Evolutionary conservation across 1,140 invertebrate species (phyloP), one percentile per base, ranked within the genome.

Genomic region (Coenobita brevimanus): DNA sequence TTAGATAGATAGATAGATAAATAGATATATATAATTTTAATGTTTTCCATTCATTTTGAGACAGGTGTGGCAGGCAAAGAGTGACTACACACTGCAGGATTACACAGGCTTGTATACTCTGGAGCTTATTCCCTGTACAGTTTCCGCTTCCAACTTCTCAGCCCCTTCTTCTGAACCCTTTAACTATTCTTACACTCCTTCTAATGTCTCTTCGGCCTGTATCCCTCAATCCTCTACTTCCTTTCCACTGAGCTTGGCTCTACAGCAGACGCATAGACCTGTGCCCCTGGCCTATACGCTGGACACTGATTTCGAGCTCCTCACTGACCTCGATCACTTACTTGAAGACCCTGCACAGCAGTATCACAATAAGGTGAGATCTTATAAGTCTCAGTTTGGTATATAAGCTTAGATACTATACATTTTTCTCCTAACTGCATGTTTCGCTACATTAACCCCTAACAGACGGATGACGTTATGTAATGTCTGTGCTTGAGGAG

Each of bases 221-320:
- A 92, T 91, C 75, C 92, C 92, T 27, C 91, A 92, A 46, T 71
- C 91, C 30, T 92, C 92, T 57, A 90, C 93, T 69, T 92, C 92
- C 60, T 93, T 93, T 90, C 90, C 92, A 67, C 90, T 94, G n/a
- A 92, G 93, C 0, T 91, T 94, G 64, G 91, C 92, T n/a, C 93
- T 93, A 90, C 92, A 94, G 88, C 93, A 93, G 88, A 92, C 93
- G 17, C 92, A 92, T 80, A 91, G 93, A 3, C 93, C 93, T 13
- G 93, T 93, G 1, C 93, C 93, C 24, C 90, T 93, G 0, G 91
- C 92, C 38, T 94, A 94, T 82, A 92, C 93, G 1, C 92, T 94
- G 3, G 92, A 94, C 89, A 94, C 93, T 50, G 91, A 92, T n/a
- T 93, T 94, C 83, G 93, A 93, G 83, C 82, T 94, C 13, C 92